A percentile compares a stretch with the other conserved stretches of the same genome.
Conservation (phyloP, 2,113 vertebrate genomes). For the Anser cygnoides region DNA sequence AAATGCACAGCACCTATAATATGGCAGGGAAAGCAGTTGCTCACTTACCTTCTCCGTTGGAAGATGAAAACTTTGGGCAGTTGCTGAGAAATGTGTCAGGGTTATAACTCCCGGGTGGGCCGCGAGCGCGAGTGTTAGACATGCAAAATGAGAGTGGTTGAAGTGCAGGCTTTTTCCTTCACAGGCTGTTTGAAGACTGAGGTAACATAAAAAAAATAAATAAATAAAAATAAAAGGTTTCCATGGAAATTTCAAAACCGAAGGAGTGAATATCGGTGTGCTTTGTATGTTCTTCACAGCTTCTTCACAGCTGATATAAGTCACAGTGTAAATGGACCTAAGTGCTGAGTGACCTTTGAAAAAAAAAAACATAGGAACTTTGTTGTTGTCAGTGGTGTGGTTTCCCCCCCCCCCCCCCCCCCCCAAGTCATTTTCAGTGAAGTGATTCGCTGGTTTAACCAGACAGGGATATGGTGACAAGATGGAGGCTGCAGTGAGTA, state of each 20-base stretch:
- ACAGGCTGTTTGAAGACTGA: background rate
- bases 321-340: slow-evolving; percentile 37
- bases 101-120: slow-evolving; percentile 14
- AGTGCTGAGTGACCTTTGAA: slow-evolving; percentile 45
- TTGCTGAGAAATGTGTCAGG: slow-evolving; percentile 2
- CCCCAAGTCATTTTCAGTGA: background rate
- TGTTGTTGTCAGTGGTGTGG: background rate
- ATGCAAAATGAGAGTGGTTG: background rate
- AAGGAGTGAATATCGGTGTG: background rate
- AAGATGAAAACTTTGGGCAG: background rate
- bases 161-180: background rate
- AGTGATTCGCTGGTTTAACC: slow-evolving; percentile 16
- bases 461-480: slow-evolving; percentile 24
- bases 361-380: background rate
- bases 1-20: background rate
- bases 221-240: background rate
- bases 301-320: slow-evolving; percentile 19
- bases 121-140: background rate
- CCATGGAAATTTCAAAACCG: slow-evolving; percentile 17
- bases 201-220: background rate
- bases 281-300: slow-evolving; percentile 29
- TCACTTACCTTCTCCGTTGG: slow-evolving; percentile 30
- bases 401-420: too few species aligned
- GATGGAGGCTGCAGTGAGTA: slow-evolving; percentile 20
- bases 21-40: background rate